phyloP scores from a whole-genome alignment of 1,140 invertebrate genomes.

The Argopecten irradians region DNA sequence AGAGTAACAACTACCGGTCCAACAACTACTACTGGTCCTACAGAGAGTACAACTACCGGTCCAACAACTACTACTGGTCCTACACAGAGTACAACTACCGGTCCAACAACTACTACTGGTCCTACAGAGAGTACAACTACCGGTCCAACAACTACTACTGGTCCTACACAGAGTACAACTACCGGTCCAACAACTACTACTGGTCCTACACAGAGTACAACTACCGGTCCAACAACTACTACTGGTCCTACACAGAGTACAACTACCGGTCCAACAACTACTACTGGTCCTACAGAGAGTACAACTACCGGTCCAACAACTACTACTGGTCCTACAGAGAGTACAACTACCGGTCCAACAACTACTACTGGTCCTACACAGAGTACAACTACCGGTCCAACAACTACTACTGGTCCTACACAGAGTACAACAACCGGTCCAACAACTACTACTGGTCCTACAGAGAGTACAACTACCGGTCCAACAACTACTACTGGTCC shows the following conservation, averaged over 20 bases:
- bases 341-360: not conserved
- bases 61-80: not conserved
- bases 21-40: not conserved
- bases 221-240: not conserved
- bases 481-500: not conserved
- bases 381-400: not conserved
- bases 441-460: not conserved
- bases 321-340: not conserved
- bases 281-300: not conserved
- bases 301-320: not conserved
- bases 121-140: not conserved
- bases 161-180: not conserved
- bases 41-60: not conserved
- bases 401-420: not conserved
- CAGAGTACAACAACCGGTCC: not conserved
- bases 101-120: not conserved
- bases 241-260: not conserved
- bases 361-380: not conserved
- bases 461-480: not conserved
- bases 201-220: not conserved
- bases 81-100: not conserved
- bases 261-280: not conserved
- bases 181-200: not conserved
- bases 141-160: not conserved
- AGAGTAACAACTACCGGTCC: not conserved